A percentile compares a stretch with the other conserved stretches of the same genome.
Conservation (phyloP, 2,113 vertebrate species). For the Forbesichthys papilliferus region DNA sequence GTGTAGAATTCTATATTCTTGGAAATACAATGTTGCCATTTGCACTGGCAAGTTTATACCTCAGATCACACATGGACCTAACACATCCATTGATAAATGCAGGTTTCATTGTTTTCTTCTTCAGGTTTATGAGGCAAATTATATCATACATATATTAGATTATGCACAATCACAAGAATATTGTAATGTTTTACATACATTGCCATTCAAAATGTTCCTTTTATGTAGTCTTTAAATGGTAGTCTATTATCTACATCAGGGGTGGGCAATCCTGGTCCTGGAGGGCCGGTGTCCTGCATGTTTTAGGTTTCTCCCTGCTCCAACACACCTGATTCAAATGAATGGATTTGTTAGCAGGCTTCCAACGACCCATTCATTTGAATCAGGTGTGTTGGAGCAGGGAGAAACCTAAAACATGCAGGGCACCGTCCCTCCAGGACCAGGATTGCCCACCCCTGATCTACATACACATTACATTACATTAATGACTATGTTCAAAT, state of each 20-base stretch:
- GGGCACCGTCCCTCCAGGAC: no score
- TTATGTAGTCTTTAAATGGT: constrained; percentile 7
- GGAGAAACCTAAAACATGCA: no score
- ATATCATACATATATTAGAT: constrained; percentile 60
- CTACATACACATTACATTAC: constrained; percentile 14
- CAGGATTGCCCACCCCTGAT: background rate
- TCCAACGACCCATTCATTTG: no score
- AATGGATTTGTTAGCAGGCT: no score
- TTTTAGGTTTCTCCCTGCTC: no score
- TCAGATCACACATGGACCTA: constrained; percentile 48
- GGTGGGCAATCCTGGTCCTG: no score
- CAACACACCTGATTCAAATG: no score
- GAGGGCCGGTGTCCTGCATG: no score
- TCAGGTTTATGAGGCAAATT: constrained; percentile 48
- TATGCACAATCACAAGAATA: constrained; percentile 28
- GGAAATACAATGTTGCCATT: no score
- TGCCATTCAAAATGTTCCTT: constrained; percentile 11
- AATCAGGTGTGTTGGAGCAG: no score
- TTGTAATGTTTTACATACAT: constrained; percentile 28
- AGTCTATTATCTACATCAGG: no score
- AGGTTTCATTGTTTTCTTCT: constrained; percentile 40
- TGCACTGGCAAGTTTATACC: constrained; percentile 35
- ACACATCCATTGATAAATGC: constrained; percentile 15
- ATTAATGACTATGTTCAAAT: constrained; percentile 11
- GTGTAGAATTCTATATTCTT: no score